phyloP scores from a whole-genome alignment of 2,888 invertebrate species.

The Caenorhabditis sulstoni region DNA sequence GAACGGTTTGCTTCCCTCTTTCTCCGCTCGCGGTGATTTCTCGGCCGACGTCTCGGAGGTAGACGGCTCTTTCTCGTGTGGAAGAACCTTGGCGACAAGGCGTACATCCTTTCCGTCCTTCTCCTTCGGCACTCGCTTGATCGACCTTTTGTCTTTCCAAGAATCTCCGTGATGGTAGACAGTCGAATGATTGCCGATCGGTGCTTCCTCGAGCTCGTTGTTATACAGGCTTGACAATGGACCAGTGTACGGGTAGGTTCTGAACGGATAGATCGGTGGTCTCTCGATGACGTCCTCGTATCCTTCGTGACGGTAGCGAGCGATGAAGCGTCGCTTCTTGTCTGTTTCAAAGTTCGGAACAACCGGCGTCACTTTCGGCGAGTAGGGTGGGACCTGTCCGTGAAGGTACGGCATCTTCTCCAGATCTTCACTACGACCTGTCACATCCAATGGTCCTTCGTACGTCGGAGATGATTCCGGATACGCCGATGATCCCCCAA shows the following conservation, averaged over 20 bases:
- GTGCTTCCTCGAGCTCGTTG: conserved; percentile 34
- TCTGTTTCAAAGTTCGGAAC: too few relatives aligned
- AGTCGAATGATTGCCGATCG: conserved; percentile 36
- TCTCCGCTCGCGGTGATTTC: conserved; percentile 4
- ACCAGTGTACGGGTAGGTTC: conserved; percentile 44
- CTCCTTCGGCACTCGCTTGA: too few relatives aligned
- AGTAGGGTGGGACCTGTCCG: conserved; percentile 32
- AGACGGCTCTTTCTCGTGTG: conserved; percentile 14
- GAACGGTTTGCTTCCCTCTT: background rate
- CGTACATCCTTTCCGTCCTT: conserved; percentile 10
- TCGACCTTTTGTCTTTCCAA: background rate
- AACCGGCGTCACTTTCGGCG: conserved; percentile 1
- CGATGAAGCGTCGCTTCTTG: conserved; percentile 23
- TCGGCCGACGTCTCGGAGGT: background rate
- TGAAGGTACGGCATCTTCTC: conserved; percentile 42
- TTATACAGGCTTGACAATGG: conserved; percentile 14
- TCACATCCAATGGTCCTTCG: conserved; percentile 39
- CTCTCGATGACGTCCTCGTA: conserved; percentile 44
- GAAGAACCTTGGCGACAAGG: conserved; percentile 18
- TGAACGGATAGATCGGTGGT: conserved; percentile 32
- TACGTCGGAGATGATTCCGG: conserved; percentile 24
- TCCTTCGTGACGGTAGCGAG: conserved; percentile 36
- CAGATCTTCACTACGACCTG: conserved; percentile 30
- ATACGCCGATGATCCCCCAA: conserved; percentile 7
- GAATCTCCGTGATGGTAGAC: conserved; percentile 57